Evolutionary conservation across 2,113 vertebrate species (phyloP).

Genomic region (Epinephelus fuscoguttatus): DNA sequence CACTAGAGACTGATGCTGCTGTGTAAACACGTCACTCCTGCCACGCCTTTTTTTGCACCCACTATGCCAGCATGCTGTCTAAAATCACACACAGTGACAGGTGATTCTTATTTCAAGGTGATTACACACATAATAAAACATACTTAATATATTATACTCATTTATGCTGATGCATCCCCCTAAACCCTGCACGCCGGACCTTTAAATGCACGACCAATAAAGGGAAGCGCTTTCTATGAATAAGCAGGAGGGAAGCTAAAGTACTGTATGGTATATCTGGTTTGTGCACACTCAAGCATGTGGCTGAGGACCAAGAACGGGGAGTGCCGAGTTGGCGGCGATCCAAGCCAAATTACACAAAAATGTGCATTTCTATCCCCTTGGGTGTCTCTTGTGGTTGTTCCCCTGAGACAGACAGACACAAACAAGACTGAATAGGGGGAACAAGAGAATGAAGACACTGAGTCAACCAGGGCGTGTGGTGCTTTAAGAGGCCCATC

Average conservation of each 20-base stretch:
- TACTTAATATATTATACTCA: too few species aligned
- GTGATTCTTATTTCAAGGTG: too few species aligned
- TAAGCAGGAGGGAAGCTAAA: neutral
- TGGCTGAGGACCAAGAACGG: conserved; percentile 53
- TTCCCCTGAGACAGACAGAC: conserved; percentile 46
- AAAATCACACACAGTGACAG: too few species aligned
- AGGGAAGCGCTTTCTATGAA: conserved; percentile 14
- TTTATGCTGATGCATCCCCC: too few species aligned
- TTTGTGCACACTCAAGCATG: conserved; percentile 46
- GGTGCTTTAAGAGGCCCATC: conserved; percentile 57
- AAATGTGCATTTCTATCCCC: conserved; percentile 73
- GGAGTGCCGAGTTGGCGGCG: conserved; percentile 47
- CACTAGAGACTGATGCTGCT: too few species aligned
- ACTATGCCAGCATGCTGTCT: too few species aligned
- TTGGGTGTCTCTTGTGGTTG: conserved; percentile 62
- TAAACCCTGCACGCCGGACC: too few species aligned
- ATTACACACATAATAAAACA: too few species aligned
- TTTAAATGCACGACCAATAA: conserved; percentile 14
- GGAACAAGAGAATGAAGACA: conserved; percentile 55
- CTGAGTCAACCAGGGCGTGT: conserved; percentile 55
- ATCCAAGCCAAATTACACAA: conserved; percentile 74
- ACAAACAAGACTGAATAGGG: conserved; percentile 29
- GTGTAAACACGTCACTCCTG: too few species aligned
- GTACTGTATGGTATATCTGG: conserved; percentile 30
- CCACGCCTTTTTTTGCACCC: too few species aligned